Percentiles rank a stretch among this genome's conserved stretches.
These are phyloP conservation scores for Drosophila putrida DNA, from an alignment of 2,888 invertebrate species.

Conservation along the genomic window DNA sequence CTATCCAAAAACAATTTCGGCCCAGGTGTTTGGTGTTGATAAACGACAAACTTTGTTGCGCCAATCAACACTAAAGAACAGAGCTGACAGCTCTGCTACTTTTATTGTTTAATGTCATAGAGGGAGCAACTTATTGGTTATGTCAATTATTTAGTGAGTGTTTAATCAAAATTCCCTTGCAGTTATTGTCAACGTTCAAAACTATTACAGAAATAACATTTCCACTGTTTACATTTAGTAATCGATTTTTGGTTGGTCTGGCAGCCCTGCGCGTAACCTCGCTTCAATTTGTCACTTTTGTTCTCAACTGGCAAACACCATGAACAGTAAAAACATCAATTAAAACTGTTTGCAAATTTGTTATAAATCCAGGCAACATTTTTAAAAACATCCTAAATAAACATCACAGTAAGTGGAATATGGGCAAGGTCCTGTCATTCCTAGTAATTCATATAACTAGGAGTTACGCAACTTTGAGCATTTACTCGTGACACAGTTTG, in stretches of 20 bases:
- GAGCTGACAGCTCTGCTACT: constrained; percentile 25
- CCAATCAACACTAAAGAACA: constrained; percentile 19
- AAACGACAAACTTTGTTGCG: constrained; percentile 29
- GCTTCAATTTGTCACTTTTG: constrained; percentile 38
- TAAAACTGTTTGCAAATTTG: constrained; percentile 47
- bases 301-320: constrained; percentile 21
- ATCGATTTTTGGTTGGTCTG: constrained; percentile 20
- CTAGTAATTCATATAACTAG: neutral
- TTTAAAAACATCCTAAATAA: constrained; percentile 7
- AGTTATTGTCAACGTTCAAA: neutral
- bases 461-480: constrained; percentile 66
- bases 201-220: neutral
- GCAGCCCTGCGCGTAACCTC: constrained; percentile 62
- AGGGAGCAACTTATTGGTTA: no score
- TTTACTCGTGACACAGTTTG: constrained; percentile 52
- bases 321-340: constrained; percentile 59
- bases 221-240: constrained; percentile 1
- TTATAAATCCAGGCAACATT: constrained; percentile 8
- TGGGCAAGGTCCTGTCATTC: rapidly evolving
- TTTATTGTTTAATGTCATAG: neutral
- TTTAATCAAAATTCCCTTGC: neutral
- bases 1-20: constrained; percentile 69
- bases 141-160: neutral
- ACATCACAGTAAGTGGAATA: constrained; percentile 42
- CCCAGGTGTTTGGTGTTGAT: constrained; percentile 53